Evolutionary conservation across 2,113 vertebrate species (phyloP).

Genomic region (Origma solitaria): DNA sequence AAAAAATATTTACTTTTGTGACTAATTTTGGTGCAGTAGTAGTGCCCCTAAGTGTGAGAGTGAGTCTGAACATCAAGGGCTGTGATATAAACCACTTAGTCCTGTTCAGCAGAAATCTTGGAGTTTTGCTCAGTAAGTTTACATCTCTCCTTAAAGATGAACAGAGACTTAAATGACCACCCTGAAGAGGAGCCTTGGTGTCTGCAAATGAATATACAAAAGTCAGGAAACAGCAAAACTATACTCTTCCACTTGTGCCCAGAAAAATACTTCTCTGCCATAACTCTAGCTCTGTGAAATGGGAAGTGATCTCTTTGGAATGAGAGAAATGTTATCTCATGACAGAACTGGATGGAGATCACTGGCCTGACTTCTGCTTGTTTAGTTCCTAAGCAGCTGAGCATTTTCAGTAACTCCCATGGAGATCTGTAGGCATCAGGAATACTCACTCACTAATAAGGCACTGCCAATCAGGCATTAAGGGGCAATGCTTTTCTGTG

Average conservation of each 20-base stretch:
- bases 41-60: neutral
- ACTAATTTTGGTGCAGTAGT: neutral
- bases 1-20: neutral
- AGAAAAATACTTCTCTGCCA: neutral
- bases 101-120: neutral
- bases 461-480: neutral
- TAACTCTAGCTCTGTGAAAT: neutral
- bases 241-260: neutral
- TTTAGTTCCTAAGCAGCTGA: neutral
- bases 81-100: neutral
- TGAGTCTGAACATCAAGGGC: neutral
- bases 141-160: neutral
- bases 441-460: neutral
- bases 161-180: neutral
- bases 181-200: neutral
- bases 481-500: neutral
- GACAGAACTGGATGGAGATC: neutral
- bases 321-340: neutral
- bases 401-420: neutral
- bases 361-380: neutral
- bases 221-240: neutral
- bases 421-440: neutral
- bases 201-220: conserved; percentile 27
- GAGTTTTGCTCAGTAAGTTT: neutral
- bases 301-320: neutral